Base-by-base conservation (phyloP, 2,797 vertebrate species). In the Kryptolebias ocellatus region DNA sequence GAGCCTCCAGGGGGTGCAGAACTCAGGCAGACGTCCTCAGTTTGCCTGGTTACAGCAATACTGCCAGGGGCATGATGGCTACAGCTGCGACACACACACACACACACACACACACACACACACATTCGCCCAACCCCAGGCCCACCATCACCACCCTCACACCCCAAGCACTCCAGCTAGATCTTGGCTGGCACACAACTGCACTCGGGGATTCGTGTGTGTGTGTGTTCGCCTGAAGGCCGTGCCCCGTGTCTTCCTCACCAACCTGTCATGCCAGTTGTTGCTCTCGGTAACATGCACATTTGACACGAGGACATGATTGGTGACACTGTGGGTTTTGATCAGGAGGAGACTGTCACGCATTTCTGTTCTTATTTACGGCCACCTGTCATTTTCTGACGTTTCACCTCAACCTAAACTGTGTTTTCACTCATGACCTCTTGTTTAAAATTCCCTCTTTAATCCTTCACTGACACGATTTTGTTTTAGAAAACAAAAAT, bases 231-330 rank as follows among this genome's bases (percentile, higher is more conserved):
- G 87, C 78, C 83, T 71, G 62, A 42, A 66, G 83, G 88, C 88
- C 45, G 12, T 64, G 77, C 75, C 86, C 67, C 74, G 47, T 70
- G 59, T 76, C 72, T 73, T 60, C 79, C 60, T 56, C 80, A 78
- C 72, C 85, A 90, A 85, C 87, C 90, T 92, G 87, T 76, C 86
- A 51, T 66, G 90, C 87, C 88, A 91, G 90, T 90, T 91, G 88
- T 90, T 90, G 90, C 86, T 85, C 86, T 82, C 70, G 79, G 88
- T 81, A 87, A 87, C 87, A 76, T 62, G 76, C 69, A 74, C 80
- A 62, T 84, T 76, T 85, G 74, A 87, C 83, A 81, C 46, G 44
- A 60, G 63, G 66, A 70, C 64, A 7, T 0, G 67, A 66, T 73
- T 4, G 73, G 69, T 80, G 85, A 83, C 71, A 60, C 74, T 39